Percentiles rank a stretch among this genome's conserved stretches.
Evolutionary conservation across 1,140 invertebrate genomes (phyloP).

Genomic region (Brachionus calyciflorus): DNA sequence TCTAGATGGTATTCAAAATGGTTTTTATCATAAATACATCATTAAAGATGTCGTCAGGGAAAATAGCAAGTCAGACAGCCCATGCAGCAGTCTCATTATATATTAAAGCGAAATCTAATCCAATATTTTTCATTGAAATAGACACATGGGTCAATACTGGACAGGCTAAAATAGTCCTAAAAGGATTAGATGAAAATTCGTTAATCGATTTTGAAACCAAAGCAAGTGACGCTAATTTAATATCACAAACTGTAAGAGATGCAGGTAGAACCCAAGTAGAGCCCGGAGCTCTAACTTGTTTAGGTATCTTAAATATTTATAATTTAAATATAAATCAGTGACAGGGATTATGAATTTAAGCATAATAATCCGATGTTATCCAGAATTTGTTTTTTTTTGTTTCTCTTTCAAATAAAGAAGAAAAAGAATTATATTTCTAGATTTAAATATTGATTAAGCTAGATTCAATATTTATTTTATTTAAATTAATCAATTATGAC

Average conservation of each 20-base stretch:
- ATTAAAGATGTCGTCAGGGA: constrained; percentile 27
- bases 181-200: neutral
- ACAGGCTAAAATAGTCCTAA: constrained; percentile 34
- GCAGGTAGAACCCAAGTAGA: constrained; percentile 85
- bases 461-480: no score
- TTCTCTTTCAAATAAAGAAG: no score
- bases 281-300: constrained; percentile 77
- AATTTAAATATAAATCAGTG: no score
- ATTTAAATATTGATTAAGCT: no score
- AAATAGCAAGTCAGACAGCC: constrained; percentile 31
- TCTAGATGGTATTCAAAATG: constrained; percentile 28
- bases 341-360: no score
- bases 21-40: constrained; percentile 39
- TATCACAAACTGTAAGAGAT: constrained; percentile 73
- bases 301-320: constrained; percentile 63
- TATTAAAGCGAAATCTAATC: constrained; percentile 22
- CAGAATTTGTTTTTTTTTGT: neutral
- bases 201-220: constrained; percentile 1
- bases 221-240: neutral
- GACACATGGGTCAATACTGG: constrained; percentile 13
- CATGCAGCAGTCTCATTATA: constrained; percentile 31
- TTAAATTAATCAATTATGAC: no score
- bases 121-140: constrained; percentile 27
- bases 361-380: no score
- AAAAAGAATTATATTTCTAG: no score